These are phyloP conservation scores for Eugnorisma glareosa DNA, from an alignment of 2,888 invertebrate genomes.

Conservation along the genomic window DNA sequence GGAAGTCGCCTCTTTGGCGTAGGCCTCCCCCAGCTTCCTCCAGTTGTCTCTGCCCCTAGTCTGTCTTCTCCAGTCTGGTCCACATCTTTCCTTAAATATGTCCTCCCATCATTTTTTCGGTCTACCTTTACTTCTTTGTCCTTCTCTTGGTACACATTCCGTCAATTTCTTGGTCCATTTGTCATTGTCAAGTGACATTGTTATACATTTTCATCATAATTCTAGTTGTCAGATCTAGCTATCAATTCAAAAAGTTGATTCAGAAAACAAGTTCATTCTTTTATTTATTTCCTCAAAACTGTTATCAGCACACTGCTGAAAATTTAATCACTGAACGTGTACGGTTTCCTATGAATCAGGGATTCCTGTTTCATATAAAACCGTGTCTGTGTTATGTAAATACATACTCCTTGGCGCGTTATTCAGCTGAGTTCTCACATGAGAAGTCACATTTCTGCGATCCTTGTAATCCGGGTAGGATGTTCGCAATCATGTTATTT, in stretches of 20 bases:
- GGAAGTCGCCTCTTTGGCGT: too few species aligned
- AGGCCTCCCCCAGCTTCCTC: too few species aligned
- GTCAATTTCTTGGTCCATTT: too few species aligned
- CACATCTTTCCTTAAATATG: too few species aligned
- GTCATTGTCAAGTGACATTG: too few species aligned
- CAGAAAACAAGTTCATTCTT: neutral
- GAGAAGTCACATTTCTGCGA: constrained; percentile 42
- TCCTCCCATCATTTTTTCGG: too few species aligned
- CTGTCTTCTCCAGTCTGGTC: too few species aligned
- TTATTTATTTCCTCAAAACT: neutral
- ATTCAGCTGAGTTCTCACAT: constrained; percentile 33
- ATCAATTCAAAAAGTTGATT: neutral
- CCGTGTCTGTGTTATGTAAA: constrained; percentile 15
- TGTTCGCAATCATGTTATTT: constrained; percentile 42
- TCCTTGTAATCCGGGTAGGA: constrained; percentile 29
- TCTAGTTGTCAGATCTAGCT: neutral
- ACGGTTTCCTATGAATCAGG: neutral
- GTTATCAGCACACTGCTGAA: neutral
- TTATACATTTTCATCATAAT: neutral
- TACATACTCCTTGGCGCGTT: neutral
- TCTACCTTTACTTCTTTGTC: too few species aligned
- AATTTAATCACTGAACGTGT: constrained; percentile 2
- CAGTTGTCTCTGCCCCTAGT: too few species aligned
- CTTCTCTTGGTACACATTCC: too few species aligned
- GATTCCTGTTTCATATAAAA: neutral